These are phyloP conservation scores for Siphamia tubifer DNA, from an alignment of 2,113 vertebrate genomes.

Conservation along the genomic window DNA sequence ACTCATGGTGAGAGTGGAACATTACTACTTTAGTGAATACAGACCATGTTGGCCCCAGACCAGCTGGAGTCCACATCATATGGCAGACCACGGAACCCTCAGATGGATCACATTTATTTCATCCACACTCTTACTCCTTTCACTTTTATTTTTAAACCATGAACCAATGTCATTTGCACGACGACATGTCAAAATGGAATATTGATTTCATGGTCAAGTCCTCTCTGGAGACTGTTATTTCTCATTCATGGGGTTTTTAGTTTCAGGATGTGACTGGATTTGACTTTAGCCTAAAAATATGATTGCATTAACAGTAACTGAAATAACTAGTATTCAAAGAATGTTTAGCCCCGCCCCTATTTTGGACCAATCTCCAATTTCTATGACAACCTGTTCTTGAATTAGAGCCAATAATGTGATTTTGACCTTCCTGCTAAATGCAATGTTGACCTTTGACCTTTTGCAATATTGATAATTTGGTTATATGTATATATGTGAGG, in stretches of 20 bases:
- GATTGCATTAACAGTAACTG: not conserved
- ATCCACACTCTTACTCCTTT: conserved; percentile 1
- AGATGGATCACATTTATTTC: conserved; percentile 39
- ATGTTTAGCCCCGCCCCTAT: too few relatives aligned
- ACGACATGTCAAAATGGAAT: conserved; percentile 2
- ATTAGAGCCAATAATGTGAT: too few relatives aligned
- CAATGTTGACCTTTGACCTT: too few relatives aligned
- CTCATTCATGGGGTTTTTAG: conserved; percentile 8
- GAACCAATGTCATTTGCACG: not conserved
- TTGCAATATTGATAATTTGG: too few relatives aligned
- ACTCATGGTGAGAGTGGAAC: conserved; percentile 38
- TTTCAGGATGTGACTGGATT: not conserved
- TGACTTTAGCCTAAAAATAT: not conserved
- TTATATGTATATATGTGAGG: too few relatives aligned
- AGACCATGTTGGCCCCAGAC: conserved; percentile 5
- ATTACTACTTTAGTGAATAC: conserved; percentile 41
- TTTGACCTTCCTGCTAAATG: too few relatives aligned
- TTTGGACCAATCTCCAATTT: too few relatives aligned
- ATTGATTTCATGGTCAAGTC: not conserved
- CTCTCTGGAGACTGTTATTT: not conserved
- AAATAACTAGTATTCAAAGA: too few relatives aligned
- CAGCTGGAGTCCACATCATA: conserved; percentile 43
- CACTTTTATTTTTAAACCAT: conserved; percentile 14
- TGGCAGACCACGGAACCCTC: conserved; percentile 38
- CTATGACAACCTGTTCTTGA: too few relatives aligned